Evolutionary conservation across 2,113 vertebrate genomes (phyloP).

Genomic region (Motacilla alba): DNA sequence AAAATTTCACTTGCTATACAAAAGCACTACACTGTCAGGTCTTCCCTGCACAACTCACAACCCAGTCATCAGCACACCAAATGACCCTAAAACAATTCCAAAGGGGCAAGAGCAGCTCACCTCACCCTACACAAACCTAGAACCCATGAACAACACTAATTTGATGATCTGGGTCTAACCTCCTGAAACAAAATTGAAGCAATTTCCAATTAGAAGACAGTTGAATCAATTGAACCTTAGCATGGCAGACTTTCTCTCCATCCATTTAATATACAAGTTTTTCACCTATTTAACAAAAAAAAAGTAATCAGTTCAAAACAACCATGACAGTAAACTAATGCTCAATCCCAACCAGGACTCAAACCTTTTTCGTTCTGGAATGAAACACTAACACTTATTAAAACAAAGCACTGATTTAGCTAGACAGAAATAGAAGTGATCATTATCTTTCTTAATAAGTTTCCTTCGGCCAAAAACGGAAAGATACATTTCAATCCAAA

Average conservation of each 20-base stretch:
- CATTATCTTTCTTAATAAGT: not conserved
- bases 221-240: not conserved
- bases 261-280: not conserved
- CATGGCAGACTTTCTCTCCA: not conserved
- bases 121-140: not conserved
- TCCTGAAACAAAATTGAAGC: not conserved
- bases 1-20: not conserved
- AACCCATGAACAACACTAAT: not conserved
- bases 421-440: not conserved
- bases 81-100: not conserved
- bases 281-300: not conserved
- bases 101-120: not conserved
- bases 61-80: not conserved
- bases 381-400: not conserved
- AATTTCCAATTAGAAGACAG: not conserved
- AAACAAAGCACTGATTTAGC: not conserved
- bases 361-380: not conserved
- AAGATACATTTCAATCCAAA: not conserved
- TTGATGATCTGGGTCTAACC: not conserved
- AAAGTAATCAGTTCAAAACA: not conserved
- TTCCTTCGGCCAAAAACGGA: not conserved
- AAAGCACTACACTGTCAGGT: not conserved
- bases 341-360: not conserved
- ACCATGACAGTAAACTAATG: not conserved
- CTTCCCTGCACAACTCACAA: not conserved